Percentiles rank a stretch among this genome's conserved stretches.
phyloP scores from a whole-genome alignment of 1,140 invertebrate genomes.

The Dreissena polymorpha region DNA sequence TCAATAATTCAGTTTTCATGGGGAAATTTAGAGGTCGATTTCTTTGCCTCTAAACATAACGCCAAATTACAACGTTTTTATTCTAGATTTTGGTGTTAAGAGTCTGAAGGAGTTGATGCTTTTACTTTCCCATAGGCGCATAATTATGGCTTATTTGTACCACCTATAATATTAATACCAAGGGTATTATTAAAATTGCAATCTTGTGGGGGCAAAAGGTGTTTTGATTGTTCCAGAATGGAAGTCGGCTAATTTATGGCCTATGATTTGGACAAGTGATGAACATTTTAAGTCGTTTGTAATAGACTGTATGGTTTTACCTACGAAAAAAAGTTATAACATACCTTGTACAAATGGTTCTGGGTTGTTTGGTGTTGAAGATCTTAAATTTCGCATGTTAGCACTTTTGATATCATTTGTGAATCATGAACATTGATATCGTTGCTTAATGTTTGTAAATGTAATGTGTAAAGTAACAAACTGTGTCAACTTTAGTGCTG shows the following conservation, averaged over 20 bases:
- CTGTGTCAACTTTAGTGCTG: background rate
- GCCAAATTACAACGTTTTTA: background rate
- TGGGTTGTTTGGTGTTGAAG: conserved; percentile 4
- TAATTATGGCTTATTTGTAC: background rate
- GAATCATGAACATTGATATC: background rate
- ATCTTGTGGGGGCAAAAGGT: conserved; percentile 1
- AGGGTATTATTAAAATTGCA: conserved; percentile 3
- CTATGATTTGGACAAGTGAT: conserved; percentile 2
- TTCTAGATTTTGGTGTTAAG: conserved; percentile 34
- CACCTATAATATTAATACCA: background rate
- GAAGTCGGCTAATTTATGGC: conserved; percentile 41
- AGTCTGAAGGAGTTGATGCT: conserved; percentile 8
- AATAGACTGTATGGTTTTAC: background rate
- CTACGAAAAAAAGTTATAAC: background rate
- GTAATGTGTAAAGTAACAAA: background rate
- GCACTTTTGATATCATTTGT: conserved; percentile 4
- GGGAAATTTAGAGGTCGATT: conserved; percentile 27
- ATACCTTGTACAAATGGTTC: conserved; percentile 1
- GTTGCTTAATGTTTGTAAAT: conserved; percentile 5
- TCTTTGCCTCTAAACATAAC: conserved; percentile 20
- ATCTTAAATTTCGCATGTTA: conserved; percentile 5
- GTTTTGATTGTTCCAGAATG: conserved; percentile 23
- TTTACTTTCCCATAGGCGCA: background rate
- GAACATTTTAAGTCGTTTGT: background rate
- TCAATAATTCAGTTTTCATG: background rate